These are phyloP conservation scores for Incurvaria masculella DNA, from an alignment of 2,888 invertebrate genomes.

Conservation along the genomic window DNA sequence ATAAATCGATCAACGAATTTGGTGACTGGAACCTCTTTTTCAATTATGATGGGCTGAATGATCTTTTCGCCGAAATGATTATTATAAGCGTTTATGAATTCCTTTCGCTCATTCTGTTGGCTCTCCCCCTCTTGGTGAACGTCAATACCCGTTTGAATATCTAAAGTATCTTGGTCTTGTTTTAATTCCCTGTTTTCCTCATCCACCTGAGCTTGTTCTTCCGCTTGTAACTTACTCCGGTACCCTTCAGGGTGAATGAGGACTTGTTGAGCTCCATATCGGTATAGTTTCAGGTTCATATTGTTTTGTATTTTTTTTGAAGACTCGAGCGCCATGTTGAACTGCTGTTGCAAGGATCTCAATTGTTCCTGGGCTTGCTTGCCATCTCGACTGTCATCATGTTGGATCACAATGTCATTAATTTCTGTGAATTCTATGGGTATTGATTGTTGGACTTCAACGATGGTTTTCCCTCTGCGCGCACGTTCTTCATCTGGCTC, in stretches of 20 bases:
- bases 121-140: conserved; percentile 28
- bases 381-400: conserved; percentile 32
- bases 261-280: conserved; percentile 33
- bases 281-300: conserved; percentile 28
- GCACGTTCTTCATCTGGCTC: conserved; percentile 27
- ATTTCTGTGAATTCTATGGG: conserved; percentile 52
- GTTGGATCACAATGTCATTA: conserved; percentile 44
- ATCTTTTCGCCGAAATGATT: conserved; percentile 28
- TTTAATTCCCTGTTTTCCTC: conserved; percentile 20
- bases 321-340: conserved; percentile 35
- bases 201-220: conserved; percentile 18
- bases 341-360: conserved; percentile 34
- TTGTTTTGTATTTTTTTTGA: conserved; percentile 34
- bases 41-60: conserved; percentile 45
- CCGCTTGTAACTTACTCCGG: conserved; percentile 13
- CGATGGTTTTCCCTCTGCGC: conserved; percentile 39
- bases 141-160: conserved; percentile 30
- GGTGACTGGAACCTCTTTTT: conserved; percentile 45
- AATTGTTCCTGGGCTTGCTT: conserved; percentile 27
- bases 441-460: conserved; percentile 65
- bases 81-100: conserved; percentile 25
- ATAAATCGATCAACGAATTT: conserved; percentile 43
- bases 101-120: conserved; percentile 25
- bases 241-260: conserved; percentile 27
- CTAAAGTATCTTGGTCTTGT: conserved; percentile 32